phyloP scores from a whole-genome alignment of 2,113 vertebrate species.

The Phyllopteryx taeniolatus region DNA sequence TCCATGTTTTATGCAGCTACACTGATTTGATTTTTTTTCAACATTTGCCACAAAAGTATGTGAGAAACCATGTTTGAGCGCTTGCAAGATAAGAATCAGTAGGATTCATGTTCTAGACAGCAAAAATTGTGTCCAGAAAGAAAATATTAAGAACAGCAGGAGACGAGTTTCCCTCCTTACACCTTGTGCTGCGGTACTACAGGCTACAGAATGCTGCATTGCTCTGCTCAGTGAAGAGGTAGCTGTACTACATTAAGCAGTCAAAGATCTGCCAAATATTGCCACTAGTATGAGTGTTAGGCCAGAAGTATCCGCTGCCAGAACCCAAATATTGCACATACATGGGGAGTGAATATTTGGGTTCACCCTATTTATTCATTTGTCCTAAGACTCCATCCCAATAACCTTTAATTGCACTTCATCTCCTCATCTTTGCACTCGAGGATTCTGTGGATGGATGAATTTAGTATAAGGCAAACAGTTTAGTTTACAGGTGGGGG shows the following conservation, averaged over 20 bases:
- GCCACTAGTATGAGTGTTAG: conserved; percentile 1
- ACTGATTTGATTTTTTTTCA: too few species aligned
- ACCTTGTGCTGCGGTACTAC: conserved; percentile 12
- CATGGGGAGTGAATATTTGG: conserved; percentile 10
- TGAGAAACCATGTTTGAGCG: not conserved
- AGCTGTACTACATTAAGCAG: conserved; percentile 34
- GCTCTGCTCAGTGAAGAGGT: not conserved
- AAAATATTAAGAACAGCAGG: not conserved
- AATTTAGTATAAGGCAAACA: too few species aligned
- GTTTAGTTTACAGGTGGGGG: too few species aligned
- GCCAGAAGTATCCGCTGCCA: conserved; percentile 18
- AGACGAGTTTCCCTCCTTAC: not conserved
- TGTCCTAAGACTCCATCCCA: too few species aligned
- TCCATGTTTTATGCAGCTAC: too few species aligned
- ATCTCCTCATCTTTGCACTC: too few species aligned
- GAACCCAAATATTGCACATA: too few species aligned
- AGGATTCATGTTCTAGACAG: not conserved
- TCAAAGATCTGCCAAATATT: conserved; percentile 37
- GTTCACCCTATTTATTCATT: too few species aligned
- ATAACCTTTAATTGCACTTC: too few species aligned
- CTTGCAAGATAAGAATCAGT: not conserved
- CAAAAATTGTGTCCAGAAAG: not conserved
- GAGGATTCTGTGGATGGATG: too few species aligned
- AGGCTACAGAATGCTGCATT: conserved; percentile 45
- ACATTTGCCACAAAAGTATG: not conserved